Evolutionary conservation across 2,797 vertebrate species (phyloP), one percentile per base, ranked within the genome.

Genomic region (Tokudaia muenninki): DNA sequence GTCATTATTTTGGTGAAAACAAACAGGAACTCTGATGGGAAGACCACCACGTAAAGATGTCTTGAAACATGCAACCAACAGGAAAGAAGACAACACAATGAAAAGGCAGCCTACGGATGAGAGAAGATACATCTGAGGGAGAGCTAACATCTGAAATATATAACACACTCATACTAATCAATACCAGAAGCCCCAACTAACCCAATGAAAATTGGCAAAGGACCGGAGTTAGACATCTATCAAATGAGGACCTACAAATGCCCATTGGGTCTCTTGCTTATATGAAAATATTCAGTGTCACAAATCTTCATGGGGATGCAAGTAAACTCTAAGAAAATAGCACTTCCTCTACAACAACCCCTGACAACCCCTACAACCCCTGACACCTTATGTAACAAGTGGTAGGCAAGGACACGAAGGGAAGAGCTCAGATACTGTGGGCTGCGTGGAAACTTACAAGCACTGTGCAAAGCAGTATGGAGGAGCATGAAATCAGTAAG

Each of bases 11-110:
- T 95, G 26, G 14, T 82, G 29, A 91, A 29, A 93, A 91, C 65
- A 34, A 97, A 83, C 37, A 78, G 91, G 95, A 93, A 65, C 4
- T 92, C 65, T 34, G 87, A 95, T 21, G 96, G 83, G 57, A 16
- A 96, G 57, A 89, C 57, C 47, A 24, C 16, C 74, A 7, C 74
- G 92, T 44, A 90, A 57, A 34, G 92, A 87, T 26, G 80, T 94
- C 75, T 97, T 55, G 97, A 55, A 97, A 91, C 70, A 50, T 21
- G 14, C 21, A 89, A 37, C 9, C 26, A 44, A 72, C 1, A 57
- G 52, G 70, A 72, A 52, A 22, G 37, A 0, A 88, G 50, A 72
- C 52, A 88, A 29, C 24, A 78, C 26, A 77, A 13, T 8, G 4
- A 52, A 34, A 50, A n/a, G 21, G 19, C 47, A 47, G 21, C 31